These are phyloP conservation scores for Beaufortia kweichowensis DNA, from an alignment of 2,113 vertebrate genomes.

Conservation along the genomic window DNA sequence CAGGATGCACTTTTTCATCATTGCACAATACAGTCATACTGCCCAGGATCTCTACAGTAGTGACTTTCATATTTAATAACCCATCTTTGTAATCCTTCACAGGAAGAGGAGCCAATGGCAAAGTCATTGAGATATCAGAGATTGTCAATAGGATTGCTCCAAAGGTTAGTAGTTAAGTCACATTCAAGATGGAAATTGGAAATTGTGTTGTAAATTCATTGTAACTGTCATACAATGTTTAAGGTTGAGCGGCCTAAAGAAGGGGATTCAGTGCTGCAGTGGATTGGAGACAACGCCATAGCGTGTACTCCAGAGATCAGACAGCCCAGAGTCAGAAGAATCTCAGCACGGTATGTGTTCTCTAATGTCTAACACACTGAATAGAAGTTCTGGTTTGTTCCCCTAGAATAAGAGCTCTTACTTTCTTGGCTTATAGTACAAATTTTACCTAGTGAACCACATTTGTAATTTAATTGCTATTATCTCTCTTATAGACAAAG, in stretches of 20 bases:
- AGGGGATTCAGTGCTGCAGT: constrained; percentile 80
- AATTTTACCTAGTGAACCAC: background rate
- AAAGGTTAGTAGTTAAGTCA: constrained; percentile 75
- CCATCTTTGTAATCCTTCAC: constrained; percentile 44
- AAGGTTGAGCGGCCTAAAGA: constrained; percentile 76
- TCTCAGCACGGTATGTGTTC: constrained; percentile 73
- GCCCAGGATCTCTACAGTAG: no score
- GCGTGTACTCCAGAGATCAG: constrained; percentile 79
- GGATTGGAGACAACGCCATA: constrained; percentile 86
- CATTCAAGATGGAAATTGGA: background rate
- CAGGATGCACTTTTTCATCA: background rate
- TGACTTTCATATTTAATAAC: background rate
- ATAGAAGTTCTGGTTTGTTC: background rate
- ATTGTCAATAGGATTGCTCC: constrained; percentile 92
- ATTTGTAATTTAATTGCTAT: background rate
- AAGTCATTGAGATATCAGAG: constrained; percentile 86
- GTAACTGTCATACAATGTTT: constrained; percentile 19
- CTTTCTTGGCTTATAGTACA: background rate
- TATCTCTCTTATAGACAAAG: constrained; percentile 61
- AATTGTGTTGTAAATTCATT: background rate
- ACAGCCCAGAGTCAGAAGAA: constrained; percentile 72
- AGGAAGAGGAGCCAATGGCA: constrained; percentile 64
- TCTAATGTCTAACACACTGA: background rate
- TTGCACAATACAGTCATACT: background rate
- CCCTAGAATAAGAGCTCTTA: no score